Base-by-base conservation (phyloP, 2,888 invertebrate species). In the Apomyelois bistriatella region DNA sequence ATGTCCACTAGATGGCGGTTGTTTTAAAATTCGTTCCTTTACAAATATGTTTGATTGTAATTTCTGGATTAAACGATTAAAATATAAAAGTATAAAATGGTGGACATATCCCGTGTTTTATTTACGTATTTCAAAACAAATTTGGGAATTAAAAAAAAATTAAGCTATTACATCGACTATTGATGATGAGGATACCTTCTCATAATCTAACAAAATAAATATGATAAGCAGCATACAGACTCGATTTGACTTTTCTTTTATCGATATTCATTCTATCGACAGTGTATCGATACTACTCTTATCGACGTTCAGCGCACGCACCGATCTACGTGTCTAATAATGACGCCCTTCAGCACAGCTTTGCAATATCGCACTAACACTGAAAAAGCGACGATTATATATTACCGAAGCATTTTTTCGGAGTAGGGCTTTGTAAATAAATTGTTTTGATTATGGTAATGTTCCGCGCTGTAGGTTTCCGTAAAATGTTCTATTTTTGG, bases 321-420 rank as follows among this genome's bases (percentile, higher is more conserved):
- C 43, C 12, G 28, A 30, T 43, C 43, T 43, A 43, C 56, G 70
- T 72, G 69, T 70, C 70, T 72, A 70, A 70, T 78, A 73, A 76
- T 76, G 72, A 69, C 57, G 65, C 61, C 66, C 68, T 68, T 67
- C 59, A 64, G 52, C 61, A 58, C 58, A 12, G 54, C 55, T 53
- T 30, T 64, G 66, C 64, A 70, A 70, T 71, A 65, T 64, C 58
- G 59, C 54, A 58, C 64, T 70, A 69, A 70, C 68, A 56, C 70
- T 75, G 70, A 77, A 76, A 77, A 76, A 76, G 62, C 67, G 61
- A 57, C 53, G 58, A 30, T 66, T 71, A 70, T 71, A 75, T 74
- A 71, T 72, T 63, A 70, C 66, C 68, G 59, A 35, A 54, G 56
- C 53, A 59, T 61, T 67, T 68, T 66, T 12, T n/a, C 57, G 59